Evolutionary conservation across 2,888 invertebrate species (phyloP), one percentile per base, ranked within the genome.

Genomic region (Synergus itoensis): DNA sequence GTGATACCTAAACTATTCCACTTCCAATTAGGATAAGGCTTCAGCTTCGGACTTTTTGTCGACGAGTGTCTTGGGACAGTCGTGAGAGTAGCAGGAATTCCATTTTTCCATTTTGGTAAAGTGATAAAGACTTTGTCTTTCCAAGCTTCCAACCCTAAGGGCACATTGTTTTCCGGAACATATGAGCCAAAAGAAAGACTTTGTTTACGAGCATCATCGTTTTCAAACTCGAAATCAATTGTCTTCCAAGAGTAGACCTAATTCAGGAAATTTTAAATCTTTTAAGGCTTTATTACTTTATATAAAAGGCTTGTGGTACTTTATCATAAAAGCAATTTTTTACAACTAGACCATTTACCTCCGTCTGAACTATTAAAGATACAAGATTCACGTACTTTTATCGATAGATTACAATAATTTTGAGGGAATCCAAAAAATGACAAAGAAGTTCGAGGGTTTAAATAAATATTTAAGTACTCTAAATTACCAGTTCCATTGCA

Each of bases 11-110:
- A 91, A 64, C 92, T 92, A 89, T 96, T 95, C 93, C 94, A 95
- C 12, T 92, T 93, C 97, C 97, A 97, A 86, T 94, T 94, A 0
- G 97, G 97, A 91, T 97, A 97, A 0, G 97, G 97, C 45, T 92
- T 93, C 18, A 97, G 92, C 11, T 93, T 93, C 0, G 97, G 97
- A 77, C 93, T 94, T 16, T 91, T 89, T 0, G 84, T 80, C 5
- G 93, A 93, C 0, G 95, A 94, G 0, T 93, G 92, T 78, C 94
- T 94, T 0, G 96, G 94, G 0, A 97, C 90, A 0, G 95, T 95
- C 0, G 95, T 94, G 60, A 97, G 91, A 0, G 96, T 96, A 0
- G 95, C 96, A 0, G 97, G 96, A 0, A 96, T 95, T 0, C 97
- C 97, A 45, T 93, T 92, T 77, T 95, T 94, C 96, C 96, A 96